These are phyloP conservation scores for Agonopterix subpropinquella DNA, from an alignment of 2,888 invertebrate genomes.

Conservation along the genomic window DNA sequence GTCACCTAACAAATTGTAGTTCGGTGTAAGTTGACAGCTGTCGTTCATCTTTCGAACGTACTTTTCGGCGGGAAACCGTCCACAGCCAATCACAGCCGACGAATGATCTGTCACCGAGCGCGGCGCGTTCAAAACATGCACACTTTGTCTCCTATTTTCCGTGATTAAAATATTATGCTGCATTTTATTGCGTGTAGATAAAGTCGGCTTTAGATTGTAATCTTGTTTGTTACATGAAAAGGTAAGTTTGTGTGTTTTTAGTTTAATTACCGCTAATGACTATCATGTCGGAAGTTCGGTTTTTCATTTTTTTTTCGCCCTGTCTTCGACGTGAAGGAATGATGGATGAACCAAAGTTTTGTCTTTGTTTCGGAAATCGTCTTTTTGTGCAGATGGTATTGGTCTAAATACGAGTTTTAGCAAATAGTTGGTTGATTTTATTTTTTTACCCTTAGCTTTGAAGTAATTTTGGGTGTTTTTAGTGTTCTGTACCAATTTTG, in stretches of 20 bases:
- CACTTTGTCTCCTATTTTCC: slow-evolving; percentile 4
- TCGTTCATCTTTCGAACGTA: slow-evolving; percentile 44
- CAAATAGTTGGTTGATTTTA: background rate
- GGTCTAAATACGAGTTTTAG: slow-evolving; percentile 2
- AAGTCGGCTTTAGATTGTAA: slow-evolving; percentile 11
- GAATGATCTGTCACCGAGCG: slow-evolving; percentile 46
- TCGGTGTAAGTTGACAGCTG: slow-evolving; percentile 52
- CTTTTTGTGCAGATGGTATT: slow-evolving; percentile 5
- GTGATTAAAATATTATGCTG: background rate
- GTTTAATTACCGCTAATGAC: slow-evolving; percentile 48
- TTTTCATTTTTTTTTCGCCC: slow-evolving; percentile 19
- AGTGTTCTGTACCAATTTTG: too few relatives aligned
- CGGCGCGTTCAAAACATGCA: slow-evolving; percentile 20
- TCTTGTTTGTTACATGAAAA: slow-evolving; percentile 8
- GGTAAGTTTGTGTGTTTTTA: slow-evolving; percentile 19
- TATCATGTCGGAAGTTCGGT: slow-evolving; percentile 29
- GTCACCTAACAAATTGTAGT: slow-evolving; percentile 51
- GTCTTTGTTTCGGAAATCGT: slow-evolving; percentile 3
- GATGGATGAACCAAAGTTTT: slow-evolving; percentile 27
- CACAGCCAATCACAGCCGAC: slow-evolving; percentile 59
- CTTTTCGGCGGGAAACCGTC: slow-evolving; percentile 43
- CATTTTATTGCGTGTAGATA: slow-evolving; percentile 3
- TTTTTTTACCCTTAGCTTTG: too few relatives aligned
- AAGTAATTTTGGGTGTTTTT: too few relatives aligned
- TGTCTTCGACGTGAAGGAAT: slow-evolving; percentile 25